Evolutionary conservation across 2,113 vertebrate genomes (phyloP).

Genomic region (Marcusenius ussheri): DNA sequence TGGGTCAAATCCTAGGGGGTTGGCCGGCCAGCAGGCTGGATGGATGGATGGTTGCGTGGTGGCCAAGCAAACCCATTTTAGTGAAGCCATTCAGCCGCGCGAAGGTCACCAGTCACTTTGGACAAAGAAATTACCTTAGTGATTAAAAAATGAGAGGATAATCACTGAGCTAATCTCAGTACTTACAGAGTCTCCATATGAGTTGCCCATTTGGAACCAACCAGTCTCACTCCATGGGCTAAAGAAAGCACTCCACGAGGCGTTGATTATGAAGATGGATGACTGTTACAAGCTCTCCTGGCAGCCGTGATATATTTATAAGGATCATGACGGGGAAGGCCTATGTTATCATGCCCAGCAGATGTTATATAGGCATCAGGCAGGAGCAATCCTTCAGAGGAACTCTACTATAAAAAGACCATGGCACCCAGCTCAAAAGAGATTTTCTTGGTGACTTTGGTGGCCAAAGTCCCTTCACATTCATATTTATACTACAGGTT

Average conservation of each 20-base stretch:
- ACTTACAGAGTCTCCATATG: not conserved
- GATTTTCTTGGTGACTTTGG: not conserved
- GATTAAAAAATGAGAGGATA: not conserved
- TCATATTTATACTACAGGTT: not conserved
- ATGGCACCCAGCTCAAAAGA: not conserved
- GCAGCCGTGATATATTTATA: not conserved
- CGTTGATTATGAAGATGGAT: not conserved
- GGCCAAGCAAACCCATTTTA: not conserved
- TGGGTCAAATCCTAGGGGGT: not conserved
- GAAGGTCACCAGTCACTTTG: not conserved
- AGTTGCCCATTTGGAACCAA: not conserved
- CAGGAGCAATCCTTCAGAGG: not conserved
- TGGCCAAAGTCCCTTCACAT: not conserved
- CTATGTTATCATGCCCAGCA: slow-evolving; percentile 5
- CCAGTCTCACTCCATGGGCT: not conserved
- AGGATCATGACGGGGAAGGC: not conserved
- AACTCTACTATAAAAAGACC: not conserved
- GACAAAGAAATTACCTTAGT: not conserved
- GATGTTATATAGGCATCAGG: not conserved
- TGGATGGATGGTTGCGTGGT: not conserved
- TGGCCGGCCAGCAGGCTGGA: not conserved
- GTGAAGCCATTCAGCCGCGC: not conserved
- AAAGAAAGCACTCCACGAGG: not conserved
- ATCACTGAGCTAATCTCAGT: not conserved
- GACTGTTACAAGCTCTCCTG: not conserved